Base-by-base conservation (phyloP, 2,113 vertebrate species). In the Coptodon rendalli region DNA sequence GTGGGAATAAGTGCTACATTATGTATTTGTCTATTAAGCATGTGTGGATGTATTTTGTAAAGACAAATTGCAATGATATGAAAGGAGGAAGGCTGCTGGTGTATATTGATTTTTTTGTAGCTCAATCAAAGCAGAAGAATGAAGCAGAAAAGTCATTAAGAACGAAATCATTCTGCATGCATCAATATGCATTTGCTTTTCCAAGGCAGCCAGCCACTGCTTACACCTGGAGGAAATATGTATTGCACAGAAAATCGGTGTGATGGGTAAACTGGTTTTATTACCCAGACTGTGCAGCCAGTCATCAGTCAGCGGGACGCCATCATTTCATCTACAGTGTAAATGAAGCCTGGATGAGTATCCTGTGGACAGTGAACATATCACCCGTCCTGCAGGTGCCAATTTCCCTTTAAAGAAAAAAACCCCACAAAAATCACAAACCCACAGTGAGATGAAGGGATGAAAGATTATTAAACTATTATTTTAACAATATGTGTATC, bases 161-260 rank as follows among this genome's bases (percentile, higher is more conserved):
- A 68, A 81, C 12, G 16, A 82, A 86, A 87, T 45, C 4, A 48
- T 87, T 81, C 83, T 5, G 7, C n/a, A 34, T 9, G 11, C 84
- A 71, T 93, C 87, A 27, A 92, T 71, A 82, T 53, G 27, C 66
- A 34, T 94, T 86, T 87, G 27, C 27, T 48, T 86, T 27, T 73
- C 12, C 27, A 29, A 29, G 48, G 14, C 68, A 83, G 45, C 19
- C 81, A 73, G 68, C 31, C n/a, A 24, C 36, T 24, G 9, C 38
- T 16, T 61, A 86, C 66, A 89, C 56, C 56, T 81, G 57, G 4
- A 87, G 68, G 14, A 83, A 91, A 85, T 71, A 36, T 40, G 52
- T 38, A 24, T 53, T 11, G 52, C 34, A 73, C 9, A 57, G 38
- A 36, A 45, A 27, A 40, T 14, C 22, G 2, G 1, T 56, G 40